Conservation (phyloP, 2,888 invertebrate genomes). For the Caenorhabditis sp. region DNA sequence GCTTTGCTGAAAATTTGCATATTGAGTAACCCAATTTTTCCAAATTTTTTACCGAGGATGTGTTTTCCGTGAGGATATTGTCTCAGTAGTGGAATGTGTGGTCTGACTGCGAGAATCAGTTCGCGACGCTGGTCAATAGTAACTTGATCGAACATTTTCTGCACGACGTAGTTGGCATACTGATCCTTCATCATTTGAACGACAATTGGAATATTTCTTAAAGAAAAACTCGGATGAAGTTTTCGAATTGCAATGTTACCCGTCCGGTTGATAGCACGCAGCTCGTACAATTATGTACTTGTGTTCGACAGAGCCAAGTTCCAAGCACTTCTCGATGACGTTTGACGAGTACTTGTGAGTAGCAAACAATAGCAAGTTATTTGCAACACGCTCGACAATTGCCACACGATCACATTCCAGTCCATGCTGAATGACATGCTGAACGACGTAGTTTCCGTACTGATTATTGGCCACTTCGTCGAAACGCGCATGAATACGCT, state of each 20-base stretch:
- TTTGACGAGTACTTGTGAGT: conserved; percentile 99
- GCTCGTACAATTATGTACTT: conserved; percentile 96
- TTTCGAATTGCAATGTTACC: conserved; percentile 65
- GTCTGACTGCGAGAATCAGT: conserved; percentile 96
- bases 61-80: conserved; percentile 92
- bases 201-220: conserved; percentile 78
- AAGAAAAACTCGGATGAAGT: not conserved
- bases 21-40: too few species aligned
- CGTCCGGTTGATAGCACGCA: conserved; percentile 86
- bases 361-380: conserved; percentile 90
- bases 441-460: conserved; percentile 93
- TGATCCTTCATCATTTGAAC: conserved; percentile 94
- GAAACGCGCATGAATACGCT: conserved; percentile 95
- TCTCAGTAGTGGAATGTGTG: conserved; percentile 95
- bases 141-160: conserved; percentile 98
- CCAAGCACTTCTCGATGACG: conserved; percentile 99
- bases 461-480: conserved; percentile 83
- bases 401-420: conserved; percentile 96
- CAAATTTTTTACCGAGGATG: conserved; percentile 73
- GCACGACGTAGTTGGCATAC: conserved; percentile 99
- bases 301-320: conserved; percentile 95
- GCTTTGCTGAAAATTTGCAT: conserved; percentile 75
- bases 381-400: conserved; percentile 88
- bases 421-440: conserved; percentile 97
- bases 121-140: conserved; percentile 90